Conservation (phyloP, 1,140 invertebrate species). For the Hylyphantes graminicola region DNA sequence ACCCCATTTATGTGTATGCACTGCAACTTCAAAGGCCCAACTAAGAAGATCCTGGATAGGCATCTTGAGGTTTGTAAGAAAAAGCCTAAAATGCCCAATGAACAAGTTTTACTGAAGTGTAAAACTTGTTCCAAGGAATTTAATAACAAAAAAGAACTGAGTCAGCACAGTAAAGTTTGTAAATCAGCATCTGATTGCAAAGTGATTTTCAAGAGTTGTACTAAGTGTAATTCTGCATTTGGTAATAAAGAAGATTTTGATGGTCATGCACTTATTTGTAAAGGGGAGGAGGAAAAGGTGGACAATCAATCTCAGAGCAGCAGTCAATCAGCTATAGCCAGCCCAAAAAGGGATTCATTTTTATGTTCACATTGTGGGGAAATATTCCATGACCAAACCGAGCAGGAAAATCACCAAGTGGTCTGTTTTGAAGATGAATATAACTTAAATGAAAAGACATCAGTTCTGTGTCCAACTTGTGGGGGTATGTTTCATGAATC, state of each 20-base stretch:
- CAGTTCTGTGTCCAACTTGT: constrained; percentile 30
- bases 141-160: constrained; percentile 25
- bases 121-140: constrained; percentile 15
- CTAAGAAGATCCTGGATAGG: constrained; percentile 29
- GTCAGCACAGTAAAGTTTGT: constrained; percentile 25
- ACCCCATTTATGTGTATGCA: constrained; percentile 31
- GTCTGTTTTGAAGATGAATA: constrained; percentile 7
- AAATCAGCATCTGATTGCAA: not conserved
- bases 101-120: constrained; percentile 3
- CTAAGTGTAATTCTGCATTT: constrained; percentile 10
- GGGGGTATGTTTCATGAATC: constrained; percentile 12
- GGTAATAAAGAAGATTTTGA: constrained; percentile 1
- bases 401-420: constrained; percentile 5
- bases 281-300: not conserved
- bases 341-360: not conserved
- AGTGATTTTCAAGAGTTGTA: constrained; percentile 19
- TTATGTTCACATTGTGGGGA: constrained; percentile 34
- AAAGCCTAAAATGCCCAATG: constrained; percentile 8
- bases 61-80: constrained; percentile 44
- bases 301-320: not conserved
- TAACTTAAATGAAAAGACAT: constrained; percentile 15
- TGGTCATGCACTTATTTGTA: constrained; percentile 15
- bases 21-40: constrained; percentile 34
- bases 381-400: not conserved
- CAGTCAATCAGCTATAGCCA: constrained; percentile 5